Evolutionary conservation across 30 jellyfish, hydroid and myxozoan species (phyloP).

Genomic region (Nemopilema nomurai): DNA sequence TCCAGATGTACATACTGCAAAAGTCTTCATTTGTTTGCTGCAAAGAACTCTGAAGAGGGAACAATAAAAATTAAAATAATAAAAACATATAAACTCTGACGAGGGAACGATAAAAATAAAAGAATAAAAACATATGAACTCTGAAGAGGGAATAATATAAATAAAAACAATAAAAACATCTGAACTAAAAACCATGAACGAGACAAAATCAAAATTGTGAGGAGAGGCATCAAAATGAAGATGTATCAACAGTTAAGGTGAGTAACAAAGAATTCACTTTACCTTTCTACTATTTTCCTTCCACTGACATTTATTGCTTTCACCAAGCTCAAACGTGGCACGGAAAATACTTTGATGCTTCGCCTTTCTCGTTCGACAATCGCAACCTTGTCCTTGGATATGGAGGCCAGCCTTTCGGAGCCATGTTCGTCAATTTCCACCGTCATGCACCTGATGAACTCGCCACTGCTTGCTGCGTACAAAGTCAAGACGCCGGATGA

Average conservation of each 20-base stretch:
- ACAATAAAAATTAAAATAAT: not conserved
- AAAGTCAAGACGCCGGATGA: constrained; percentile 31
- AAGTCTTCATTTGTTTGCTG: constrained; percentile 1
- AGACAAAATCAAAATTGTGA: no score
- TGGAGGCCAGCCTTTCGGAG: constrained; percentile 23
- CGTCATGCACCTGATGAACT: constrained; percentile 13
- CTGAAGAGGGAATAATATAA: not conserved
- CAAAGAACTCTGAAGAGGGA: constrained; percentile 6
- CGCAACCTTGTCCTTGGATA: not conserved
- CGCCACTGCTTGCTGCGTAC: constrained; percentile 32
- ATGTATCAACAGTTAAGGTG: not conserved
- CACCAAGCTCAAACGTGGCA: constrained; percentile 24
- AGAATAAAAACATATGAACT: no score
- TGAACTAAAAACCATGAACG: not conserved
- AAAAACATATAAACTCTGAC: no score
- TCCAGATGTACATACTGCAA: constrained; percentile 21
- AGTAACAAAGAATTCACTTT: not conserved
- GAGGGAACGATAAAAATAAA: not conserved
- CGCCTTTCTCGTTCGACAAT: constrained; percentile 32
- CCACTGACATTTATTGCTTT: constrained; percentile 8
- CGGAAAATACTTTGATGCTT: constrained; percentile 22
- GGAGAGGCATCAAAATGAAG: not conserved
- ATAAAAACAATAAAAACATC: not conserved
- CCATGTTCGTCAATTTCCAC: constrained; percentile 19
- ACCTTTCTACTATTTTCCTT: constrained; percentile 24